These are phyloP conservation scores for Pachypanchax playfairii DNA, from an alignment of 2,113 vertebrate genomes.

Conservation along the genomic window DNA sequence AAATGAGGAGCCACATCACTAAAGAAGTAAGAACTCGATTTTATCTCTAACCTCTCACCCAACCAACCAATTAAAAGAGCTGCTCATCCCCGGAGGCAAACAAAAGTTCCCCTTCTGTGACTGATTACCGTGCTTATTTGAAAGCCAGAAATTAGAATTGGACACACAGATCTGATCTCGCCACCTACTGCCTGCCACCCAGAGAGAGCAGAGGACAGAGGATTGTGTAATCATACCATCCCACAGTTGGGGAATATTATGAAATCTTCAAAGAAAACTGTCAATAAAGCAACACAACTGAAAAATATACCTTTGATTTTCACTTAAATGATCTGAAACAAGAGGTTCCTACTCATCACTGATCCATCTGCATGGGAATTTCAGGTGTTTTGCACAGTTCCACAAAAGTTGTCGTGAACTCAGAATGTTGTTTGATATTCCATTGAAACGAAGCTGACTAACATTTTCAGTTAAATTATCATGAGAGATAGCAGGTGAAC, in stretches of 20 bases:
- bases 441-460: no score
- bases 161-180: slow-evolving; percentile 4
- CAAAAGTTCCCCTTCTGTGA: slow-evolving; percentile 26
- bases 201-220: slow-evolving; percentile 11
- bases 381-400: background rate
- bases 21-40: slow-evolving; percentile 11
- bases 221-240: background rate
- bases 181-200: slow-evolving; percentile 6
- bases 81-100: slow-evolving; percentile 2
- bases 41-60: slow-evolving; percentile 44
- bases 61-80: slow-evolving; percentile 27
- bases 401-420: no score
- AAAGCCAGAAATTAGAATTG: slow-evolving; percentile 40
- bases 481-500: no score
- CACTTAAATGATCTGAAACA: background rate
- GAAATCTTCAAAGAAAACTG: slow-evolving; percentile 23
- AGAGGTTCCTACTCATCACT: background rate
- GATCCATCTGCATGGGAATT: background rate
- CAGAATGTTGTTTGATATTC: no score
- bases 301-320: slow-evolving; percentile 8
- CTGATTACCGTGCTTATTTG: slow-evolving; percentile 37
- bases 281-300: slow-evolving; percentile 13
- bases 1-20: slow-evolving; percentile 10
- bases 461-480: no score
- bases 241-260: slow-evolving; percentile 13